Conservation (phyloP, 1,140 invertebrate species). For the Cepaea nemoralis region DNA sequence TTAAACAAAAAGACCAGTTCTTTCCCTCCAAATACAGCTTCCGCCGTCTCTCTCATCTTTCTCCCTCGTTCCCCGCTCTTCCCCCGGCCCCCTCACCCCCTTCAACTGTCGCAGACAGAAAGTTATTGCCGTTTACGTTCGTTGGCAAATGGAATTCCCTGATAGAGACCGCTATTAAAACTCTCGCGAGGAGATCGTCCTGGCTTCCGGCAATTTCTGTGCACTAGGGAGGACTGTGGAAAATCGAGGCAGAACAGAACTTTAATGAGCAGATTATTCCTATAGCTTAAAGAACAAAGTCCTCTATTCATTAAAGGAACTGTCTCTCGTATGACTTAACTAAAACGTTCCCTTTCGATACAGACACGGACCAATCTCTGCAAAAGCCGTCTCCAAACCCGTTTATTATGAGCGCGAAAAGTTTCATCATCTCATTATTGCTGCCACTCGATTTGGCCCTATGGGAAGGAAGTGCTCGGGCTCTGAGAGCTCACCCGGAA, state of each 20-base stretch:
- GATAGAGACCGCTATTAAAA: constrained; percentile 39
- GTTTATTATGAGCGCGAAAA: constrained; percentile 20
- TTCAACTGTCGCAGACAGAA: too few species aligned
- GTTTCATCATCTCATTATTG: constrained; percentile 35
- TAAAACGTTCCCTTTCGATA: constrained; percentile 9
- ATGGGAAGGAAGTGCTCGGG: constrained; percentile 11
- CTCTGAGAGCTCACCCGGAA: constrained; percentile 16
- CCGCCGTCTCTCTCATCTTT: too few species aligned
- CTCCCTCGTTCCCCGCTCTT: too few species aligned
- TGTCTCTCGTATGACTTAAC: constrained; percentile 24
- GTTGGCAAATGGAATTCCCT: constrained; percentile 31
- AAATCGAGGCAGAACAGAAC: constrained; percentile 31
- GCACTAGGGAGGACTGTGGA: constrained; percentile 26
- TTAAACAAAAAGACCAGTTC: too few species aligned
- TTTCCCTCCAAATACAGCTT: too few species aligned
- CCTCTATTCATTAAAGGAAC: constrained; percentile 36
- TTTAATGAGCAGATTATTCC: constrained; percentile 39
- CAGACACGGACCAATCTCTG: constrained; percentile 16
- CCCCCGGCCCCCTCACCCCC: too few species aligned
- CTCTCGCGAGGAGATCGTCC: constrained; percentile 24
- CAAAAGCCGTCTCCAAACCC: constrained; percentile 1
- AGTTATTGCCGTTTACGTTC: constrained; percentile 33
- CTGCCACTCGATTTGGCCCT: constrained; percentile 21
- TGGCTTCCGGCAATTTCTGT: constrained; percentile 35
- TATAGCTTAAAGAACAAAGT: constrained; percentile 36